Evolutionary conservation across 2,113 vertebrate species (phyloP).

Genomic region (Trichechus manatus): DNA sequence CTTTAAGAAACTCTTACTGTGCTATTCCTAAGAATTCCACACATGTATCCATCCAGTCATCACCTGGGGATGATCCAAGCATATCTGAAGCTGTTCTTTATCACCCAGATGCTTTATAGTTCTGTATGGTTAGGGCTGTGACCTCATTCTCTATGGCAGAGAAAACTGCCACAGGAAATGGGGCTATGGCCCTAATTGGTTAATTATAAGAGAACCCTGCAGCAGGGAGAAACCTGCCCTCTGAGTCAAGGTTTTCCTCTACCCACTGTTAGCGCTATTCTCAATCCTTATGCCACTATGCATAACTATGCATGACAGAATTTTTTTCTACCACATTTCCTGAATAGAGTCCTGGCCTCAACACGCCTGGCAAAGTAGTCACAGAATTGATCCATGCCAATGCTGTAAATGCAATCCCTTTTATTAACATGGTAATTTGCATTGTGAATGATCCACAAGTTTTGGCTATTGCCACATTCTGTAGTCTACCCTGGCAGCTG

Average conservation of each 20-base stretch:
- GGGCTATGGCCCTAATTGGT: constrained; percentile 49
- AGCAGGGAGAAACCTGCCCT: constrained; percentile 52
- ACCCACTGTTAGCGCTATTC: constrained; percentile 2
- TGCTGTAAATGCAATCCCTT: not conserved
- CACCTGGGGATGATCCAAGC: constrained; percentile 54
- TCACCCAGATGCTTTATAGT: constrained; percentile 56
- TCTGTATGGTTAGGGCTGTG: constrained; percentile 59
- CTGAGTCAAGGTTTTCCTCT: constrained; percentile 44
- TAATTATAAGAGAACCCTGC: constrained; percentile 62
- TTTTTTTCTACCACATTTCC: constrained; percentile 44
- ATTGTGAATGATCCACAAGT: not conserved
- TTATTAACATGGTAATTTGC: not conserved
- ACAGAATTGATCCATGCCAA: not conserved
- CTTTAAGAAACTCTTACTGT: constrained; percentile 49
- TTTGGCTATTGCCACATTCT: not conserved
- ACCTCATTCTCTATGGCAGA: constrained; percentile 67
- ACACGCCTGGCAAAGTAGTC: not conserved
- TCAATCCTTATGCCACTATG: not conserved
- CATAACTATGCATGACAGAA: not conserved
- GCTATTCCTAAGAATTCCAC: constrained; percentile 45
- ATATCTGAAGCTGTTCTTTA: constrained; percentile 58
- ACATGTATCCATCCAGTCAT: not conserved
- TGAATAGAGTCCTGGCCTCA: not conserved
- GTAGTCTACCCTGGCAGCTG: not conserved
- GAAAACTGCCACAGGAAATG: constrained; percentile 60